Evolutionary conservation across 2,888 invertebrate species (phyloP).

Genomic region (Antheraea yamamai): DNA sequence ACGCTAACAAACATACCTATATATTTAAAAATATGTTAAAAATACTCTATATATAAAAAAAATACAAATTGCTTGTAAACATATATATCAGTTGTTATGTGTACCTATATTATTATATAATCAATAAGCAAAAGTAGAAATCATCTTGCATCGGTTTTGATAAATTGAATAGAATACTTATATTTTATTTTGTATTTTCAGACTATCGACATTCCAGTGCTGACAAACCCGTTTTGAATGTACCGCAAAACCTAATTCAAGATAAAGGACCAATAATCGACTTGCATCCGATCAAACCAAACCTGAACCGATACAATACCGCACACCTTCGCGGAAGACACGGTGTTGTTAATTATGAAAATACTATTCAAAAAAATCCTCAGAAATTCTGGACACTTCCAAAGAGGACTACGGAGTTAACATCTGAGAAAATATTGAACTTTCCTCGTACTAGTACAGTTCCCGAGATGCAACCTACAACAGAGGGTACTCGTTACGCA

Average conservation of each 20-base stretch:
- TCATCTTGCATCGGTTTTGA: neutral
- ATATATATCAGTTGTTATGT: neutral
- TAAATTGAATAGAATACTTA: neutral
- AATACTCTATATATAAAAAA: neutral
- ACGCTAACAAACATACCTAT: neutral
- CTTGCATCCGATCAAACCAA: conserved; percentile 58
- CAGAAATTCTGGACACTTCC: conserved; percentile 84
- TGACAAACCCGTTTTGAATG: conserved; percentile 72
- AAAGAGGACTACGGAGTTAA: conserved; percentile 56
- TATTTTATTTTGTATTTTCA: conserved; percentile 55
- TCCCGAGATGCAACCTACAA: conserved; percentile 35
- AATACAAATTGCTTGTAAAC: conserved; percentile 5
- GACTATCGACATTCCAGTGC: conserved; percentile 86
- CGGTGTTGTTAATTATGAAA: conserved; percentile 60
- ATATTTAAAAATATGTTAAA: conserved; percentile 17
- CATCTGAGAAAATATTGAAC: conserved; percentile 40
- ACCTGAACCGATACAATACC: conserved; percentile 57
- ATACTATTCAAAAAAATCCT: conserved; percentile 55
- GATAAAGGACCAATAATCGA: conserved; percentile 54
- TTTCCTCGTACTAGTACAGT: conserved; percentile 44
- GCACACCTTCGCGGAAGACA: conserved; percentile 67
- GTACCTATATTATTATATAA: neutral
- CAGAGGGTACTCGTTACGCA: conserved; percentile 36
- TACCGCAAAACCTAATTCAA: conserved; percentile 51
- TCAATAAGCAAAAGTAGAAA: neutral